phyloP scores from a whole-genome alignment of 2,113 vertebrate species.

The Trematomus loennbergii region DNA sequence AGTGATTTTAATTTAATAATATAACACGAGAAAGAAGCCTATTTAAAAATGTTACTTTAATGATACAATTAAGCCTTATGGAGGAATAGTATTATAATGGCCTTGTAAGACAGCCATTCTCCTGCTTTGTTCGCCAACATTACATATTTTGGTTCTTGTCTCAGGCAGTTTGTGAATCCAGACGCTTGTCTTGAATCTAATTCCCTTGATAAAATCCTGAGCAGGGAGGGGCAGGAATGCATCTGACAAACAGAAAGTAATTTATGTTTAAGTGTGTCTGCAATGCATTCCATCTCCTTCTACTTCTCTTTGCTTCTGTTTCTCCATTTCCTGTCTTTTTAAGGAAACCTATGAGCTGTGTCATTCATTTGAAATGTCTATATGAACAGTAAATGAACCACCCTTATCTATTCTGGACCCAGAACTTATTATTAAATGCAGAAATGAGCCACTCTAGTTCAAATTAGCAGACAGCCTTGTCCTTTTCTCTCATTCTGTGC shows the following conservation, averaged over 20 bases:
- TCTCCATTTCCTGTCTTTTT: conserved; percentile 10
- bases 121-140: background rate
- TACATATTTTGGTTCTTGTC: conserved; percentile 2
- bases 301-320: conserved; percentile 6
- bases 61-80: background rate
- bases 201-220: conserved; percentile 14
- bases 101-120: background rate
- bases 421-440: conserved; percentile 1
- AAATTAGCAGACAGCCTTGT: background rate
- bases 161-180: background rate
- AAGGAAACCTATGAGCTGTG: conserved; percentile 5
- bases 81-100: background rate
- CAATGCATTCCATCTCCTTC: conserved; percentile 24
- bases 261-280: conserved; percentile 34
- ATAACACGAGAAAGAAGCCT: background rate
- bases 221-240: conserved; percentile 38
- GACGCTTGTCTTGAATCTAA: conserved; percentile 3
- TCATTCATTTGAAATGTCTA: conserved; percentile 20
- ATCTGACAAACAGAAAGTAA: conserved; percentile 30
- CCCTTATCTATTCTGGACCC: conserved; percentile 6
- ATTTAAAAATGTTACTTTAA: background rate
- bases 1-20: background rate
- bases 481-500: conserved; percentile 17
- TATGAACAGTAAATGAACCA: conserved; percentile 4
- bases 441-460: background rate